Conservation (phyloP, 2,888 invertebrate genomes). For the Panopea generosa region DNA sequence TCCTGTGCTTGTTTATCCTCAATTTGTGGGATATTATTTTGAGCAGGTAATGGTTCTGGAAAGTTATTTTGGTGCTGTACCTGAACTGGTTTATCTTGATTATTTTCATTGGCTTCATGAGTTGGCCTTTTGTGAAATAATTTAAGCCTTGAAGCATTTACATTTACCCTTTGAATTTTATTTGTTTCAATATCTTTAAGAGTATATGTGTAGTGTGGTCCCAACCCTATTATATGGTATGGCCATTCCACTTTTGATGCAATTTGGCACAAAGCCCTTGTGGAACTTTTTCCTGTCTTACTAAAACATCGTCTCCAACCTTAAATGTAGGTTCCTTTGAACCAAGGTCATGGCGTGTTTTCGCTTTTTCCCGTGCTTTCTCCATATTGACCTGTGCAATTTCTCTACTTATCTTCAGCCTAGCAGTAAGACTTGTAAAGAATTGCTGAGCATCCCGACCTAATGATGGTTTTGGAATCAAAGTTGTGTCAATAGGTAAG, state of each 20-base stretch:
- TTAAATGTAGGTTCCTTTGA: neutral
- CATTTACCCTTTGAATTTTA: constrained; percentile 12
- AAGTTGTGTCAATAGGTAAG: no score
- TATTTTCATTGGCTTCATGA: neutral
- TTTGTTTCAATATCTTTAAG: constrained; percentile 1
- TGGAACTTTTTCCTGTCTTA: neutral
- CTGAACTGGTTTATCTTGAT: neutral
- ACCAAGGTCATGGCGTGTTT: neutral
- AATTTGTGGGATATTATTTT: neutral
- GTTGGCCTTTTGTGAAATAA: no score
- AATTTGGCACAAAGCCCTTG: no score
- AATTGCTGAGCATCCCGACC: constrained; percentile 27
- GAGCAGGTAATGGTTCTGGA: no score
- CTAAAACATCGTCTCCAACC: neutral
- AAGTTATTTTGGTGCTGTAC: constrained; percentile 1
- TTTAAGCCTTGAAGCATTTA: no score
- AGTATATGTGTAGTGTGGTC: constrained; percentile 26
- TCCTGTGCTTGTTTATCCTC: neutral
- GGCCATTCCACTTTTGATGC: constrained; percentile 22
- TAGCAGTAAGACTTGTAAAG: neutral
- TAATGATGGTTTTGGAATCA: no score
- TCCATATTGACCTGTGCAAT: constrained; percentile 1
- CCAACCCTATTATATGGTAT: constrained; percentile 12
- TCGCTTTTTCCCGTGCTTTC: neutral
- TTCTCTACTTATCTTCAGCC: neutral